Conservation (phyloP, 92 coral and sea anemone species). For the Paragorgia papillata region DNA sequence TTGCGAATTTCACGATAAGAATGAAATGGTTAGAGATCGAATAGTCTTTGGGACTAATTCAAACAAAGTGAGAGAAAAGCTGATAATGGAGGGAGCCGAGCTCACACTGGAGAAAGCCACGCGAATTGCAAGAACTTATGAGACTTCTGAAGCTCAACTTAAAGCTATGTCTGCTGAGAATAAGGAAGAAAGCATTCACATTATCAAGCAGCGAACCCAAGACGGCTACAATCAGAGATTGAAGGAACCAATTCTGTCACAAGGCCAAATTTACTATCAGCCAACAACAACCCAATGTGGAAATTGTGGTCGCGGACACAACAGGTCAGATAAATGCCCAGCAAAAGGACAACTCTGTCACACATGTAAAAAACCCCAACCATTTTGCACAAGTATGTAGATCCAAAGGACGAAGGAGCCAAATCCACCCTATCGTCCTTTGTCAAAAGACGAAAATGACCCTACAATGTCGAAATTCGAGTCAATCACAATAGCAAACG, state of each 20-base stretch:
- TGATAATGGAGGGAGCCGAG: conserved; percentile 54
- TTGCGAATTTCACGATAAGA: conserved; percentile 56
- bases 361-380: conserved; percentile 37
- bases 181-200: conserved; percentile 12
- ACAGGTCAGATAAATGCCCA: conserved; percentile 51
- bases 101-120: conserved; percentile 66
- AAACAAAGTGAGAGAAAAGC: conserved; percentile 59
- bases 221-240: conserved; percentile 34
- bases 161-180: no score
- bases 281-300: conserved; percentile 49
- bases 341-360: conserved; percentile 55
- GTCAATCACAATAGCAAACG: conserved; percentile 32
- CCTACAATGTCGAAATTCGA: conserved; percentile 40
- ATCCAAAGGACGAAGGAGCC: not conserved
- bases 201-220: conserved; percentile 34
- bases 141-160: conserved; percentile 57
- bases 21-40: conserved; percentile 60
- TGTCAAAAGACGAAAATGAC: conserved; percentile 2
- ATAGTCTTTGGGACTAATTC: conserved; percentile 61
- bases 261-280: conserved; percentile 20
- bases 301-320: conserved; percentile 58
- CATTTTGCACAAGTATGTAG: conserved; percentile 54
- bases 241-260: conserved; percentile 12
- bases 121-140: conserved; percentile 54
- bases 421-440: conserved; percentile 10